phyloP scores from a whole-genome alignment of 2,888 invertebrate species.

The Ophion slaviceki region DNA sequence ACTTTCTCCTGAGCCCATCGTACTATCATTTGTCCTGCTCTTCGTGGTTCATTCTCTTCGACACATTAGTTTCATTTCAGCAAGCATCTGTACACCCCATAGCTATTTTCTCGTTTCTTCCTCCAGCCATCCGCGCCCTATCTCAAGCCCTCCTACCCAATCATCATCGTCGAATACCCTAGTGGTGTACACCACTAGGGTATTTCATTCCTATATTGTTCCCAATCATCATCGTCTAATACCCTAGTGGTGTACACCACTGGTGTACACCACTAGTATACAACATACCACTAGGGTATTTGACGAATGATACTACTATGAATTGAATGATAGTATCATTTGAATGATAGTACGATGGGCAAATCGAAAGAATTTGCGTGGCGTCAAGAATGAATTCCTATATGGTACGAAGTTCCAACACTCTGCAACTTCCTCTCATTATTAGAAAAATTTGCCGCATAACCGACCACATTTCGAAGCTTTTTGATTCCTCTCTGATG shows the following conservation, averaged over 20 bases:
- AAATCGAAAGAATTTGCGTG: too few relatives aligned
- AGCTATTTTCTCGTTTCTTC: conserved; percentile 1
- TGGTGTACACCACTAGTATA: too few relatives aligned
- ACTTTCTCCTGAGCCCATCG: conserved; percentile 13
- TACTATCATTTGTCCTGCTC: not conserved
- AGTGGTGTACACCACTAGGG: too few relatives aligned
- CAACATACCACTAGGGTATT: too few relatives aligned
- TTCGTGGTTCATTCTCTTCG: not conserved
- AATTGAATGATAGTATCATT: too few relatives aligned
- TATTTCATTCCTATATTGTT: too few relatives aligned
- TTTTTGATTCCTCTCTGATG: not conserved
- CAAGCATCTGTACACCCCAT: not conserved
- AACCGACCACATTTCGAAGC: not conserved
- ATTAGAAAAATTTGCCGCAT: not conserved
- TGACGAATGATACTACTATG: too few relatives aligned
- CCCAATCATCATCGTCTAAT: too few relatives aligned
- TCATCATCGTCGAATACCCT: not conserved
- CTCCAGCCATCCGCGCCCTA: not conserved
- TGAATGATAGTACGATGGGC: too few relatives aligned
- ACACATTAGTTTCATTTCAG: not conserved
- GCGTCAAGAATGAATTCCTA: too few relatives aligned
- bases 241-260: too few relatives aligned
- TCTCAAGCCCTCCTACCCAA: not conserved
- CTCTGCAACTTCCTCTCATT: not conserved
- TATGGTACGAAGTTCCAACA: not conserved